Conservation (phyloP, 2,113 vertebrate species). For the Neotragus moschatus region DNA sequence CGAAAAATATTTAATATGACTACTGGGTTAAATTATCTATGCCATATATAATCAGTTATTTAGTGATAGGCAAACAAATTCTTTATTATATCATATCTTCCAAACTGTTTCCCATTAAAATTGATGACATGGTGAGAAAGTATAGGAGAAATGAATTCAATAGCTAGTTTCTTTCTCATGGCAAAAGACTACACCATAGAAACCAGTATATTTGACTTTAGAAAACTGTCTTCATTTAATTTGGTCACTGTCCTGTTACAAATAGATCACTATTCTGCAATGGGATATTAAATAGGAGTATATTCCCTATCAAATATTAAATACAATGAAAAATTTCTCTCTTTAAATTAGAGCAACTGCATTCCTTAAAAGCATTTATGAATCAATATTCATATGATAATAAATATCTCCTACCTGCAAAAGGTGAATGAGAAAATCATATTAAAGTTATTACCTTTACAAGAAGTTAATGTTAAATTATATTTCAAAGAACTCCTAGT, state of each 20-base stretch:
- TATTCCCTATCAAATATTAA: not conserved
- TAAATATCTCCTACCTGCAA: conserved; percentile 21
- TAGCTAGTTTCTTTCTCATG: not conserved
- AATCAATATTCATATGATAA: conserved; percentile 18
- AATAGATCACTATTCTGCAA: not conserved
- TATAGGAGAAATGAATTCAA: not conserved
- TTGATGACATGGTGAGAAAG: not conserved
- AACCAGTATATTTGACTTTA: not conserved
- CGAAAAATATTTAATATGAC: not conserved
- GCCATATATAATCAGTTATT: not conserved
- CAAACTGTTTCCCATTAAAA: not conserved
- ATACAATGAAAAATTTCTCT: not conserved
- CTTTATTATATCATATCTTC: not conserved
- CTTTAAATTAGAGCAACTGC: not conserved
- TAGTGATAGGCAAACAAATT: not conserved
- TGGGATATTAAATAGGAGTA: not conserved
- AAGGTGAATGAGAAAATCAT: not conserved
- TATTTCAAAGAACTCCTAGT: conserved; percentile 21
- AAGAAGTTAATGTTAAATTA: conserved; percentile 16
- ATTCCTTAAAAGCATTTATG: conserved; percentile 4
- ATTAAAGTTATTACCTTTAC: not conserved
- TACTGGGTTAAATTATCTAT: not conserved
- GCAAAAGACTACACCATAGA: not conserved
- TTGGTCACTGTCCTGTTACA: not conserved
- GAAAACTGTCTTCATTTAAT: not conserved